These are phyloP conservation scores for Pachycephus smyrnensis DNA, from an alignment of 2,888 invertebrate species.

Conservation along the genomic window DNA sequence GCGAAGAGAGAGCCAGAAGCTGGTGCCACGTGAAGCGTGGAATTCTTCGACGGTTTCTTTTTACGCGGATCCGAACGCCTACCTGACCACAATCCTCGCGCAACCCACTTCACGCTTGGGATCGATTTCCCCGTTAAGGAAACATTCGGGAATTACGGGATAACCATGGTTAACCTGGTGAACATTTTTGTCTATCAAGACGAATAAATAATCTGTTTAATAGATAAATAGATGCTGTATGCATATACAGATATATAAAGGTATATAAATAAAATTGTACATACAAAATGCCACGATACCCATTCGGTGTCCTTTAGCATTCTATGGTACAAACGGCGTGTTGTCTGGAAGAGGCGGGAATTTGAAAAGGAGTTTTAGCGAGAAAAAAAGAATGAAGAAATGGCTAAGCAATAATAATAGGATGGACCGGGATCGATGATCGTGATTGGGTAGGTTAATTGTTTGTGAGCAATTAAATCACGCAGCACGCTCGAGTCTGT, in stretches of 20 bases:
- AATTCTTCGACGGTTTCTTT: slow-evolving; percentile 5
- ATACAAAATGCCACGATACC: not conserved
- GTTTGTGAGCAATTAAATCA: not conserved
- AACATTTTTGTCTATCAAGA: not conserved
- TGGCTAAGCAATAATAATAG: not conserved
- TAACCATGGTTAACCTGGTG: not conserved
- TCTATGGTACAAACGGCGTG: not conserved
- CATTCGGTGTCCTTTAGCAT: not conserved
- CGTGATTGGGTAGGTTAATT: not conserved
- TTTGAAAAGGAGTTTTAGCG: not conserved
- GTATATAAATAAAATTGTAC: not conserved
- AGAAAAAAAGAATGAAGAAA: not conserved
- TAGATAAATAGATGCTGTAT: too few relatives aligned
- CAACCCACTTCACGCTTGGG: slow-evolving; percentile 2
- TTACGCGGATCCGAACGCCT: slow-evolving; percentile 3
- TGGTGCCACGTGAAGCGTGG: slow-evolving; percentile 3
- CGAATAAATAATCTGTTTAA: not conserved
- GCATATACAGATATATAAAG: too few relatives aligned
- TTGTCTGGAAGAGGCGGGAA: not conserved
- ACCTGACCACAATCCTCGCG: slow-evolving; percentile 9
- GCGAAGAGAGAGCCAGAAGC: slow-evolving; percentile 1
- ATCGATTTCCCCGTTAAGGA: not conserved
- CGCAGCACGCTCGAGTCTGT: not conserved
- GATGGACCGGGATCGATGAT: not conserved
- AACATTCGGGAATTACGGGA: not conserved